Percentiles rank a stretch among this genome's conserved stretches.
Evolutionary conservation across 1,140 invertebrate species (phyloP).

Genomic region (Formica exsecta): DNA sequence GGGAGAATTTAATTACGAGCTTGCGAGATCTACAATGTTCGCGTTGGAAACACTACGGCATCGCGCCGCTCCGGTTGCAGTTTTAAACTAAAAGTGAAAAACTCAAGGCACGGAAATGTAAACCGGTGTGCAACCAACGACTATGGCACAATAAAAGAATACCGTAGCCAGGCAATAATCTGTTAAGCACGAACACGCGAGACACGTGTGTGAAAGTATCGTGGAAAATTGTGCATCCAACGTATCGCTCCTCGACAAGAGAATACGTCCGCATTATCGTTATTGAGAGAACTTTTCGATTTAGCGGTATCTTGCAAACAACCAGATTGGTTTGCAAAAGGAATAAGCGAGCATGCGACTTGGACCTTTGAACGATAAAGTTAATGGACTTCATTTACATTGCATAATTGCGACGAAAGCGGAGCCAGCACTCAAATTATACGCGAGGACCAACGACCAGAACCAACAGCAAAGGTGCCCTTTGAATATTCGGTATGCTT

Average conservation of each 20-base stretch:
- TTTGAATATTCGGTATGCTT: conserved; percentile 40
- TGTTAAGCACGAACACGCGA: conserved; percentile 26
- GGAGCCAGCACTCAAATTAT: conserved; percentile 57
- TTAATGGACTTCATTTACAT: conserved; percentile 77
- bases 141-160: not conserved
- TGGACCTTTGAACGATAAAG: conserved; percentile 68
- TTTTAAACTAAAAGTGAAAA: conserved; percentile 54
- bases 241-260: not conserved
- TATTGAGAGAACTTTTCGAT: conserved; percentile 64
- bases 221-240: conserved; percentile 28
- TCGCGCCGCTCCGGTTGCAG: conserved; percentile 11
- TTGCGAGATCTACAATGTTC: conserved; percentile 44
- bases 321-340: conserved; percentile 45
- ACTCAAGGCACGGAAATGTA: conserved; percentile 2
- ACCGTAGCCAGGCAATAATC: not conserved
- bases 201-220: conserved; percentile 44
- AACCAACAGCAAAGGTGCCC: conserved; percentile 12
- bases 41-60: conserved; percentile 18
- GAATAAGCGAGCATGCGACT: conserved; percentile 39
- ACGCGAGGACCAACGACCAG: conserved; percentile 55
- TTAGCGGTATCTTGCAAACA: conserved; percentile 80
- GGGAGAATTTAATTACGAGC: conserved; percentile 57
- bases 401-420: conserved; percentile 68
- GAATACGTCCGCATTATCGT: conserved; percentile 15
- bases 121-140: not conserved